Percentiles rank a stretch among this genome's conserved stretches.
phyloP scores from a whole-genome alignment of 30 jellyfish, hydroid and myxozoan genomes.

The Phacellophora camtschatica region DNA sequence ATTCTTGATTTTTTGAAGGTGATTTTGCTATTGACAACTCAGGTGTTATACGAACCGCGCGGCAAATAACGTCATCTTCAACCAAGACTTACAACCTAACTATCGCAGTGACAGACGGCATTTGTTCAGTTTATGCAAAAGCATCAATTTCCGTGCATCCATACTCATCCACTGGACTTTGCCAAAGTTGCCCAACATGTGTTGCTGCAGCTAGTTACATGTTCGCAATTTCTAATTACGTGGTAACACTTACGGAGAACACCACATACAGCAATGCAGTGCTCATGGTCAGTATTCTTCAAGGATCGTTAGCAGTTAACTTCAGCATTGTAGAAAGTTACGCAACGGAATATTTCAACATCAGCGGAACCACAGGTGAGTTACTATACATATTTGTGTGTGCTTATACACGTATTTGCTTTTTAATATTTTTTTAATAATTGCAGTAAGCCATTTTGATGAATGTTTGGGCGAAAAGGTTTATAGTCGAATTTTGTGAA shows the following conservation, averaged over 20 bases:
- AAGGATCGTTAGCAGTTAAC: slow-evolving; percentile 64
- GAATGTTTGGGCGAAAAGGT: too few species aligned
- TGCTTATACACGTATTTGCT: too few species aligned
- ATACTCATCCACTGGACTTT: slow-evolving; percentile 1
- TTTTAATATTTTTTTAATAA: too few species aligned
- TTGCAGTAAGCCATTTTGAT: too few species aligned
- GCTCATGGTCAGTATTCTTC: slow-evolving; percentile 25
- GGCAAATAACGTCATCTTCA: slow-evolving; percentile 27
- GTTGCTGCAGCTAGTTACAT: slow-evolving; percentile 52
- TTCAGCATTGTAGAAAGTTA: slow-evolving; percentile 50
- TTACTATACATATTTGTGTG: not conserved
- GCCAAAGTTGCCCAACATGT: slow-evolving; percentile 52
- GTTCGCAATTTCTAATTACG: slow-evolving; percentile 47
- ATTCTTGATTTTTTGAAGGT: not conserved
- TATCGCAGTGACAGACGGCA: slow-evolving; percentile 71
- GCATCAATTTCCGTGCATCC: slow-evolving; percentile 53
- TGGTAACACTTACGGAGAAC: slow-evolving; percentile 30
- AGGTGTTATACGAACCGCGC: slow-evolving; percentile 60
- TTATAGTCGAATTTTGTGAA: too few species aligned
- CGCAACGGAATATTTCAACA: slow-evolving; percentile 49
- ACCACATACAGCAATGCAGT: slow-evolving; percentile 38
- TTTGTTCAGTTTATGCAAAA: slow-evolving; percentile 49
- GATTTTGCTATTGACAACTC: slow-evolving; percentile 54
- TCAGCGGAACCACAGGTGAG: slow-evolving; percentile 79
- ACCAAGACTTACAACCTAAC: slow-evolving; percentile 63